Conservation (phyloP, 2,797 vertebrate species). For the Pseudotriccus pelzelni region DNA sequence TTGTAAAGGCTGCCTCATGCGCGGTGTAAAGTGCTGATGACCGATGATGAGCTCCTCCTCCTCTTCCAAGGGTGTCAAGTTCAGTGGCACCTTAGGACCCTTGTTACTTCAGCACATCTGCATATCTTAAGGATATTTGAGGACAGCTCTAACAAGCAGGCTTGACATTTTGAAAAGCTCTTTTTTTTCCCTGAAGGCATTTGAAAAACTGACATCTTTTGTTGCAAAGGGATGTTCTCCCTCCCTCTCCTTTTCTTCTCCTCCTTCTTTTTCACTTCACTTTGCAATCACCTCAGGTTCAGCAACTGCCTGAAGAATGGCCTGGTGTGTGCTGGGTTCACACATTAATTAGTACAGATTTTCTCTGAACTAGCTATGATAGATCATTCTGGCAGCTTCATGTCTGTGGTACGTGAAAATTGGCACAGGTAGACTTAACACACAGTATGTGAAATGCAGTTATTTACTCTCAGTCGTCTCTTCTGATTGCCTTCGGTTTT, state of each 20-base stretch:
- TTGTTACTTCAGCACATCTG: conserved; percentile 22
- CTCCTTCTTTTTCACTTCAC: conserved; percentile 21
- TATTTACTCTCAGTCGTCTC: conserved; percentile 48
- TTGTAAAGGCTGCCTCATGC: neutral
- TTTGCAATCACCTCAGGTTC: conserved; percentile 31
- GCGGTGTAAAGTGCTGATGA: neutral
- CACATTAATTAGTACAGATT: conserved; percentile 62
- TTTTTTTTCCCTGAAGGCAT: neutral
- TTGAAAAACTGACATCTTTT: conserved; percentile 36
- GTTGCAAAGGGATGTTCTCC: conserved; percentile 6
- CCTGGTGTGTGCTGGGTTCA: conserved; percentile 36
- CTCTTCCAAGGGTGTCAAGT: neutral
- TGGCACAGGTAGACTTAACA: conserved; percentile 9
- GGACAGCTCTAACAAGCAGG: conserved; percentile 11
- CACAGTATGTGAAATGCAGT: neutral
- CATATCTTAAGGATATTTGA: conserved; percentile 2
- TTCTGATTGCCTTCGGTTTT: conserved; percentile 23
- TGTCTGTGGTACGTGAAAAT: neutral
- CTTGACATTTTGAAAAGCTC: conserved; percentile 28
- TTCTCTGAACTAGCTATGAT: conserved; percentile 31
- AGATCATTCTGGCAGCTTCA: conserved; percentile 39
- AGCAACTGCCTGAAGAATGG: conserved; percentile 37
- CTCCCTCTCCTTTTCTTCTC: conserved; percentile 34
- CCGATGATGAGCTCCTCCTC: neutral
- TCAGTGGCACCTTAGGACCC: neutral